phyloP scores from a whole-genome alignment of 2,797 vertebrate species.

The Remorina albescens region DNA sequence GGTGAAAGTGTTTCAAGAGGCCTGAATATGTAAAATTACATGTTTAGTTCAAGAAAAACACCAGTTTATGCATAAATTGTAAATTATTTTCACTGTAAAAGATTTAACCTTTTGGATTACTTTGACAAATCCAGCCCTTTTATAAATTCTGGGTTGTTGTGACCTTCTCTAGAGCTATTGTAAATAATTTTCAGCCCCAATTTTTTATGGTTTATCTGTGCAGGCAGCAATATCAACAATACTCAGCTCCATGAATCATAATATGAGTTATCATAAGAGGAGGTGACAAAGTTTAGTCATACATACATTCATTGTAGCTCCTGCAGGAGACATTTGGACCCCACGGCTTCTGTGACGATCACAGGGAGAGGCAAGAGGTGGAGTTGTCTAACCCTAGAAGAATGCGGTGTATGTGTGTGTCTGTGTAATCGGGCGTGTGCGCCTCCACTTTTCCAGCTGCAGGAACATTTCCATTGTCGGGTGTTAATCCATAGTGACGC shows the following conservation, averaged over 20 bases:
- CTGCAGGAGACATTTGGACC: constrained; percentile 23
- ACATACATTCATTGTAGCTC: not conserved
- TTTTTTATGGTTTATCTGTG: not conserved
- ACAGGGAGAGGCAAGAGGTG: constrained; percentile 7
- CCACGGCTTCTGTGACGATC: constrained; percentile 7
- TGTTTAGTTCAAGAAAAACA: not conserved
- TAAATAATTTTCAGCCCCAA: not conserved
- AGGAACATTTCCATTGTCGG: constrained; percentile 69
- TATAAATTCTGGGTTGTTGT: not conserved
- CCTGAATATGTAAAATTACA: not conserved
- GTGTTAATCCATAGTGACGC: constrained; percentile 75
- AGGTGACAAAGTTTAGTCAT: no score
- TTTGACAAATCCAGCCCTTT: not conserved
- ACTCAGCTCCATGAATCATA: not conserved
- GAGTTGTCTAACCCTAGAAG: constrained; percentile 26
- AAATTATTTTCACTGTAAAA: no score
- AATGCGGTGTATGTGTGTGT: constrained; percentile 28
- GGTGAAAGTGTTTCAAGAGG: not conserved
- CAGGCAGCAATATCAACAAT: not conserved
- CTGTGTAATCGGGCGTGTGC: constrained; percentile 15
- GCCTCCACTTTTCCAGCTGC: constrained; percentile 55
- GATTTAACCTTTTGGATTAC: no score
- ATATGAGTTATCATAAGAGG: not conserved
- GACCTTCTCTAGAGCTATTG: no score
- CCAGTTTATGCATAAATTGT: no score